Conservation (phyloP, 2,888 invertebrate species). For the Rhogogaster chlorosoma region DNA sequence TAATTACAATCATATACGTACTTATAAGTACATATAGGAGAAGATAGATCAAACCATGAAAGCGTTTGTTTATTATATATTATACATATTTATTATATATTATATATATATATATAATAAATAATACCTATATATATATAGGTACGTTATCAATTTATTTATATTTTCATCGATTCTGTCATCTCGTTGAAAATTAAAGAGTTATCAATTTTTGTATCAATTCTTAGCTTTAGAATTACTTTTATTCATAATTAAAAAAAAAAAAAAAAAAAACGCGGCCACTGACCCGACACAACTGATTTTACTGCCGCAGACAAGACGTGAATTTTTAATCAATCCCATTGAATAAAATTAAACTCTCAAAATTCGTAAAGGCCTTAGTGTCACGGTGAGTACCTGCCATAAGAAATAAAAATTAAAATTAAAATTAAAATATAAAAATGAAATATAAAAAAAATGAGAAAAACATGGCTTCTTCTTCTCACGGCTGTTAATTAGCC, state of each 20-base stretch:
- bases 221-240: background rate
- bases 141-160: background rate
- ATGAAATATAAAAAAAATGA: background rate
- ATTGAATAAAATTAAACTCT: slow-evolving; percentile 49
- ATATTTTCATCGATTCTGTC: slow-evolving; percentile 18
- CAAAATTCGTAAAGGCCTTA: slow-evolving; percentile 36
- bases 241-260: too few relatives aligned
- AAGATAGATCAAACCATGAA: background rate
- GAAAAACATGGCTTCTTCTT: slow-evolving; percentile 40
- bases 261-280: too few relatives aligned
- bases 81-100: too few relatives aligned
- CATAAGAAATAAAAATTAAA: slow-evolving; percentile 8
- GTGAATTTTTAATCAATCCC: slow-evolving; percentile 49
- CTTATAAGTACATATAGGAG: too few relatives aligned
- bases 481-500: slow-evolving; percentile 49
- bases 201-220: background rate
- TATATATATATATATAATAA: too few relatives aligned
- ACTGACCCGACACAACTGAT: slow-evolving; percentile 33
- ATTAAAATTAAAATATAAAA: background rate
- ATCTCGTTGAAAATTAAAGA: background rate
- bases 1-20: background rate
- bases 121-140: too few relatives aligned
- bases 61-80: background rate
- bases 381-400: slow-evolving; percentile 41
- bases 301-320: slow-evolving; percentile 40